Evolutionary conservation across 2,113 vertebrate genomes (phyloP).

Genomic region (human (Homo sapiens)): DNA sequence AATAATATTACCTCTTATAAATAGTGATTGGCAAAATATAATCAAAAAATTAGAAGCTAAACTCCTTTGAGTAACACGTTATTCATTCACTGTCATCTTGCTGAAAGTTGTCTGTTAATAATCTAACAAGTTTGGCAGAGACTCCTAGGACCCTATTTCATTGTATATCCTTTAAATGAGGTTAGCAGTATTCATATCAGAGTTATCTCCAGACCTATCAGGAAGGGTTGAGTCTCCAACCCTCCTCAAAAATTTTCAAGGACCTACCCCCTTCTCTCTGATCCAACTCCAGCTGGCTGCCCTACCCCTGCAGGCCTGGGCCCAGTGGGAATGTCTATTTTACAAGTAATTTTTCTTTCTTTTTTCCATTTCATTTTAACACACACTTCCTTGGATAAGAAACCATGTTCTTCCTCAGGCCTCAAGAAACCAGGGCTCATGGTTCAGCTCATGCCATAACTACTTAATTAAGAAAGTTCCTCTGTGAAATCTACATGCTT

Average conservation of each 20-base stretch:
- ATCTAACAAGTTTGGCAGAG: not conserved
- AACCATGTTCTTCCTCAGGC: slow-evolving; percentile 19
- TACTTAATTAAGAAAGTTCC: slow-evolving; percentile 20
- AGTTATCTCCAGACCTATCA: not conserved
- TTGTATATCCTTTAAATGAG: not conserved
- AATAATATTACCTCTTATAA: not conserved
- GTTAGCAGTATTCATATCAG: not conserved
- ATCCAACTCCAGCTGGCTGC: not conserved
- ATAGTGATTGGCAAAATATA: not conserved
- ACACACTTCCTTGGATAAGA: not conserved
- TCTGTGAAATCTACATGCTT: slow-evolving; percentile 6
- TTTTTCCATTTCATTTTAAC: slow-evolving; percentile 3
- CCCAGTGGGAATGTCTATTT: not conserved
- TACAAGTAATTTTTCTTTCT: not conserved
- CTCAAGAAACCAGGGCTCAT: not conserved
- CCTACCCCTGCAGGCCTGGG: not conserved
- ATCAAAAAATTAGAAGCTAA: not conserved
- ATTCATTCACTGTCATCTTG: not conserved
- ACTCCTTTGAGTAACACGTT: not conserved
- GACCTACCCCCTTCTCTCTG: not conserved
- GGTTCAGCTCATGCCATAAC: not conserved
- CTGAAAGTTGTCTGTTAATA: not conserved
- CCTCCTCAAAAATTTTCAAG: not conserved
- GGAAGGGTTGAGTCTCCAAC: not conserved
- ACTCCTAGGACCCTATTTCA: not conserved